phyloP scores from a whole-genome alignment of 1,140 invertebrate genomes.

The Rhyacophila brunnea region DNA sequence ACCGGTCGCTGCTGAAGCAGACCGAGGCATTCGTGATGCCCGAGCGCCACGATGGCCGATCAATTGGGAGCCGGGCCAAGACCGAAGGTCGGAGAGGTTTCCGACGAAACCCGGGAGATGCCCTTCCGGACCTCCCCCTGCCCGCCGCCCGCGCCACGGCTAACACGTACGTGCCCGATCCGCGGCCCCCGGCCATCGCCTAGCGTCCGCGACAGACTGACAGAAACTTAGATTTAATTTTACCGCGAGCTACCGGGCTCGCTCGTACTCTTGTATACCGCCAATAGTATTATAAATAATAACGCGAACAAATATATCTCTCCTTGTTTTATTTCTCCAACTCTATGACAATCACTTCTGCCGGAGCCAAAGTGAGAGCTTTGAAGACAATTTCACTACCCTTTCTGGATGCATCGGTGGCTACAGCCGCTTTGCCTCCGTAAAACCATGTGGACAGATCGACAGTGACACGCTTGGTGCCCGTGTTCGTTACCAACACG shows the following conservation, averaged over 20 bases:
- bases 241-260: constrained; percentile 1
- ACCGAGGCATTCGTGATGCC: constrained; percentile 79
- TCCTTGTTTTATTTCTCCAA: constrained; percentile 60
- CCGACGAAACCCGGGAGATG: constrained; percentile 31
- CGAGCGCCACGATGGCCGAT: constrained; percentile 46
- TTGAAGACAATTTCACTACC: constrained; percentile 67
- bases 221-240: constrained; percentile 5
- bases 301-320: constrained; percentile 17
- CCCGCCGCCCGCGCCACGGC: constrained; percentile 25
- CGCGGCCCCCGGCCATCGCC: constrained; percentile 28
- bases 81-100: constrained; percentile 15
- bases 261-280: constrained; percentile 24
- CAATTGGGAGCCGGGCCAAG: constrained; percentile 1
- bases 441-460: constrained; percentile 75
- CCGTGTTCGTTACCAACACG: constrained; percentile 71
- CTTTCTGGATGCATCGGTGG: constrained; percentile 55
- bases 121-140: constrained; percentile 25
- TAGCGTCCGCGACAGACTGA: constrained; percentile 13
- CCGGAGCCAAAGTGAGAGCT: constrained; percentile 58
- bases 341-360: constrained; percentile 65
- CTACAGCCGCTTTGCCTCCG: constrained; percentile 69
- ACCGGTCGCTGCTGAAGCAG: constrained; percentile 79
- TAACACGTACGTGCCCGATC: constrained; percentile 33
- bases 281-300: constrained; percentile 31
- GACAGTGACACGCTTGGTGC: constrained; percentile 55